Base-by-base conservation (phyloP, 2,888 invertebrate genomes). In the Petrolisthes manimaculis region DNA sequence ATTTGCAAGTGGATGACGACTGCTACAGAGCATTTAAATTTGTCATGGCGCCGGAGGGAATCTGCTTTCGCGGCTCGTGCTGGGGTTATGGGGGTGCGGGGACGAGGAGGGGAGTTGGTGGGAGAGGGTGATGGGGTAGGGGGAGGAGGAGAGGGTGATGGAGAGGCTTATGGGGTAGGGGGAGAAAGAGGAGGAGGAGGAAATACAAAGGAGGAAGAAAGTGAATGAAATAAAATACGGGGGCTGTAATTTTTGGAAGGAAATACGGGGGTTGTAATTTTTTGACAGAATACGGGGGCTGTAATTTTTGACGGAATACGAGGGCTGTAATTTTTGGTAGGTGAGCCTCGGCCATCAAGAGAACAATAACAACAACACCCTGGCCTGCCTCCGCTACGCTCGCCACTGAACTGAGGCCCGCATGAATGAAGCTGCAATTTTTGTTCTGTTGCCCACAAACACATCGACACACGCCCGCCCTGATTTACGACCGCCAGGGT, bases 1-100 rank as follows among this genome's bases (percentile, higher is more conserved):
- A 80, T 86, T 75, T 55, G 81, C 81, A 80, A 75, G 71, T 74
- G 80, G 86, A 86, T 82, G 86, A 75, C 81, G 67, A 55, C 37
- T 21, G 77, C 24, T 56, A 53, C 74, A 71, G 56, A n/a, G 61
- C 56, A 71, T 81, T 86, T 81, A 75, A 67, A 75, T 75, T 74
- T 21, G 74, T 53, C 74, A 69, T 71, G 78, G 54, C 81, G 81
- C 51, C 51, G 56, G 80, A 81, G 53, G 8, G 69, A 83, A 71
- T 74, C 54, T 83, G 21, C 53, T 4, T 14, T 8, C 74, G 71
- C n/a, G n/a, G n/a, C n/a, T n/a, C n/a, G n/a, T n/a, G 12, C 53
- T 24, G 9, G 21, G 14, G 51, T 18, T 77, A 56, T 5, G 37
- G 18, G 21, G 81, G 21, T 37, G 81, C n/a, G 24, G 56, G 81